Percentiles rank a stretch among this genome's conserved stretches.
Evolutionary conservation across 1,140 invertebrate species (phyloP).

Genomic region (Galendromus occidentalis): DNA sequence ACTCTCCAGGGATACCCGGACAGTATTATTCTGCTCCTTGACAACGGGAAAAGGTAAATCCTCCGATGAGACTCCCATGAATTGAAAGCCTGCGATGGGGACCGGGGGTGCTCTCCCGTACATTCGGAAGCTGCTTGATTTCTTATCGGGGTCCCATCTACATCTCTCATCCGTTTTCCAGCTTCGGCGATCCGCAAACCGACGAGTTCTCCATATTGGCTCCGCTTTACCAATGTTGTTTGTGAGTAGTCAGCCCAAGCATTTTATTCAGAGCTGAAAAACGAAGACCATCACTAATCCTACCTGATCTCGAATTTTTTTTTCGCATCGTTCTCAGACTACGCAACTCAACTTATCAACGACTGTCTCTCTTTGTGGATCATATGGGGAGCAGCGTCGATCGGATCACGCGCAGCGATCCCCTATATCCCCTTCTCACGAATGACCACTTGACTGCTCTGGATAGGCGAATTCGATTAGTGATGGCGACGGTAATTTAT

Average conservation of each 20-base stretch:
- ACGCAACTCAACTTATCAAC: slow-evolving; percentile 26
- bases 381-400: slow-evolving; percentile 53
- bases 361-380: slow-evolving; percentile 24
- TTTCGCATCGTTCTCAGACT: slow-evolving; percentile 50
- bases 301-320: slow-evolving; percentile 33
- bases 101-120: too few relatives aligned
- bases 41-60: slow-evolving; percentile 65
- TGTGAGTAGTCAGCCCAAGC: slow-evolving; percentile 24
- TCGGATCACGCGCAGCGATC: slow-evolving; percentile 54
- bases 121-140: too few relatives aligned
- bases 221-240: slow-evolving; percentile 74
- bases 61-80: too few relatives aligned
- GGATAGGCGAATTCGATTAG: slow-evolving; percentile 55
- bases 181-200: slow-evolving; percentile 70
- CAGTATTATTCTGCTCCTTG: slow-evolving; percentile 52
- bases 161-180: too few relatives aligned
- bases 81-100: too few relatives aligned
- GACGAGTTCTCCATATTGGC: slow-evolving; percentile 85
- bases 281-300: too few relatives aligned
- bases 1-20: slow-evolving; percentile 38
- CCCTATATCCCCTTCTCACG: slow-evolving; percentile 62
- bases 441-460: slow-evolving; percentile 67
- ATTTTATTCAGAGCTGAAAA: too few relatives aligned
- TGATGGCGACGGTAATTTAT: slow-evolving; percentile 20
- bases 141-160: too few relatives aligned